These are phyloP conservation scores for Acipenser transmontanus DNA, from an alignment of 2,797 vertebrate species.

Conservation along the genomic window DNA sequence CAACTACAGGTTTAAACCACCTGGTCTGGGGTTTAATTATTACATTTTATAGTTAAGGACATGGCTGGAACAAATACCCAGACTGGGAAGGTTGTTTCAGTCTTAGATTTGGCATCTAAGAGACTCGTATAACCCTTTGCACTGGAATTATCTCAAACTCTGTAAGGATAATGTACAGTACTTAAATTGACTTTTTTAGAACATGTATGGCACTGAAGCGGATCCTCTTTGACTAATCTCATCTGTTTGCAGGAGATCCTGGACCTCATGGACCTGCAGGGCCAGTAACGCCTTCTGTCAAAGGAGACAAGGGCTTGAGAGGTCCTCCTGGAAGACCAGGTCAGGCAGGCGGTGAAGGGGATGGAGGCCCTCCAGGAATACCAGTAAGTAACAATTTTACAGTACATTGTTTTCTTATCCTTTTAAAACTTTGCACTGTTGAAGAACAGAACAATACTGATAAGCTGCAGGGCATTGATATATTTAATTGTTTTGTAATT, in stretches of 20 bases:
- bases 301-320: conserved; percentile 73
- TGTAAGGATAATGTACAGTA: too few relatives aligned
- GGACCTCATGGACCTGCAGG: conserved; percentile 71
- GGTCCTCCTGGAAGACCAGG: conserved; percentile 60
- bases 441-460: neutral
- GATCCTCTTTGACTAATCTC: neutral
- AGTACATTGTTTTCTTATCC: neutral
- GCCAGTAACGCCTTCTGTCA: conserved; percentile 51
- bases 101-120: too few relatives aligned
- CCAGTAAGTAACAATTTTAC: conserved; percentile 55
- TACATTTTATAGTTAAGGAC: too few relatives aligned
- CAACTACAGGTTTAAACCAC: too few relatives aligned
- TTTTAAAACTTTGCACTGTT: neutral
- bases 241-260: conserved; percentile 48
- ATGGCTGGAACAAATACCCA: too few relatives aligned
- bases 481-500: neutral
- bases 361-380: conserved; percentile 53
- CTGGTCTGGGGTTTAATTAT: too few relatives aligned
- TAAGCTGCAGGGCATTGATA: neutral
- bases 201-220: too few relatives aligned
- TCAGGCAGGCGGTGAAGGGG: conserved; percentile 47
- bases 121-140: too few relatives aligned
- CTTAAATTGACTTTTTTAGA: too few relatives aligned
- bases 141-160: too few relatives aligned
- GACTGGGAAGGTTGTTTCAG: too few relatives aligned